Conservation (phyloP, 1,140 invertebrate species). For the Aphidius ervi region DNA sequence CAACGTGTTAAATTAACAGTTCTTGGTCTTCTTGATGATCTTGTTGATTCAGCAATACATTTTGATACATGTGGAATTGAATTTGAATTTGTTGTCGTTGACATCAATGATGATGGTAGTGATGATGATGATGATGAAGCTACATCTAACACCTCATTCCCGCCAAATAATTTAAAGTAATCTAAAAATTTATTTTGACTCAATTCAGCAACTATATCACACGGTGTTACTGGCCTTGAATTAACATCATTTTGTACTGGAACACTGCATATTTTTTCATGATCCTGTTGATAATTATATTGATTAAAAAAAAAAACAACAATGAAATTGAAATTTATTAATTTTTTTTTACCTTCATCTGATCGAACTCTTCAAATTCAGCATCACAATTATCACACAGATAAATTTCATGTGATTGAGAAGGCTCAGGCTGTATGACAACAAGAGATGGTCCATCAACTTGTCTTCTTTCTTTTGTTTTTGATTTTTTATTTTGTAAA, state of each 20-base stretch:
- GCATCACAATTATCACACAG: conserved; percentile 71
- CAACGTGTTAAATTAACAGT: conserved; percentile 51
- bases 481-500: conserved; percentile 41
- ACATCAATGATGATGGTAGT: not conserved
- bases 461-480: conserved; percentile 34
- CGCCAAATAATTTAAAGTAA: conserved; percentile 42
- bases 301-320: conserved; percentile 4
- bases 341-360: conserved; percentile 52
- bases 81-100: not conserved
- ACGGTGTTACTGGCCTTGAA: conserved; percentile 41
- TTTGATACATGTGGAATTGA: not conserved
- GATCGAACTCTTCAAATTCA: conserved; percentile 54
- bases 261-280: conserved; percentile 53
- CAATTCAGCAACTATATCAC: conserved; percentile 34
- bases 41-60: conserved; percentile 16
- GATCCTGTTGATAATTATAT: conserved; percentile 45
- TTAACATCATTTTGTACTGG: conserved; percentile 28
- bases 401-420: conserved; percentile 61
- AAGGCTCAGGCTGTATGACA: conserved; percentile 51
- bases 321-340: not conserved
- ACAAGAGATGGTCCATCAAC: conserved; percentile 34
- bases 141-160: conserved; percentile 17
- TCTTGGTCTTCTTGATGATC: conserved; percentile 49
- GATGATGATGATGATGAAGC: conserved; percentile 11
- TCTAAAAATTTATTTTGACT: conserved; percentile 46